Evolutionary conservation across 2,113 vertebrate genomes (phyloP), one percentile per base, ranked within the genome.

Genomic region (Microcebus lehilahytsara): DNA sequence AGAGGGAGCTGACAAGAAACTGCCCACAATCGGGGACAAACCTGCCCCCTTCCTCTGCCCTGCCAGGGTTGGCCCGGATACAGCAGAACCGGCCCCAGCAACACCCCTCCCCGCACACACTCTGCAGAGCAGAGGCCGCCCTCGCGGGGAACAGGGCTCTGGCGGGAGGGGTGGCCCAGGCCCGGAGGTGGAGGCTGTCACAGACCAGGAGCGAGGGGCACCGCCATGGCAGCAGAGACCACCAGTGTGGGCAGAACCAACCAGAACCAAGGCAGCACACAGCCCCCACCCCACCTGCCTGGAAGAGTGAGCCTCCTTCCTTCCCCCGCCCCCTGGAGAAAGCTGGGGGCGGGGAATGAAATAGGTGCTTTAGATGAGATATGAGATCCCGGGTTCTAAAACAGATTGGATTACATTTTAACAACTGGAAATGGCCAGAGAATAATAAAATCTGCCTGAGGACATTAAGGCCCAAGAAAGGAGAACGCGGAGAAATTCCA

Each of bases 261-360:
- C 32, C 80, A 34, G 23, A 58, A 10, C 34, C 89, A 53, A 23
- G 46, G 20, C 14, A n/a, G 37, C 30, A 46, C 30, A 32, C 30
- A 46, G 25, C 30, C 67, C 3, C 10, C 0, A 20, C 66, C 62
- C 89, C 25, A 53, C 71, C 69, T 27, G n/a, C 62, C 42, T 30
- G 30, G 34, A n/a, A 25, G 34, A 71, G 60, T 8, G 9, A 40
- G 20, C 17, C 4, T 8, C 5, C 34, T 7, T n/a, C 66, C 40
- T 20, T 17, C 30, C 30, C 19, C 30, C 19, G 1, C 12, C 19
- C 58, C 37, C 72, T 58, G 10, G 3, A 16, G 23, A 20, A 25
- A 58, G 13, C 1, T 1, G 40, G 10, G 34, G 1, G 7, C 14
- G 0, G 56, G 64, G 10, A 2, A 27, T 6, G 6, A 32, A 27